Base-by-base conservation (phyloP, 2,113 vertebrate species). In the Perca schrenkii region DNA sequence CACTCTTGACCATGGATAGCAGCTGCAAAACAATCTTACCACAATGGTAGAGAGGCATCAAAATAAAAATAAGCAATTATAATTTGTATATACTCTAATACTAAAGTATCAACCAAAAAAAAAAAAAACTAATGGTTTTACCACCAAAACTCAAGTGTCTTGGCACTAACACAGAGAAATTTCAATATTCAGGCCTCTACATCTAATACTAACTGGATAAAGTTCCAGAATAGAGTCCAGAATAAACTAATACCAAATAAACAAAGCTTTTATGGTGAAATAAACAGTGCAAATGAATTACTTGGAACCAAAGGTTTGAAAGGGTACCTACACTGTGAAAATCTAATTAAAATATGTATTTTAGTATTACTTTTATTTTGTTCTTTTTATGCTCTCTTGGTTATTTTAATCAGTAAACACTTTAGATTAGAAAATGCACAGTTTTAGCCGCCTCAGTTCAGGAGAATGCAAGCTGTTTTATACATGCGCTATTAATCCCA, bases 401-500 rank as follows among this genome's bases (percentile, higher is more conserved):
- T 63, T 77, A 47, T 54, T 63, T 3, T 73, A 66, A 76, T 67
- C 14, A 65, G 62, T 22, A 36, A 63, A 78, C 77, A 60, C 31
- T n/a, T 74, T 28, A 22, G 21, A 53, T 75, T 56, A 71, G 43
- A 79, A 71, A 71, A 65, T 11, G 34, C 28, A 56, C 21, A 49
- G 17, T 61, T 53, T 40, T 54, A 22, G 64, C 56, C n/a, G 34
- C 66, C 13, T 74, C 22, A 15, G 16, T 78, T 72, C 21, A 72
- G 54, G 10, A 60, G 58, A 60, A 56, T 53, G 53, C 25, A 78
- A 67, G 53, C 61, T 77, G 80, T 70, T 77, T 86, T 4, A 75
- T 66, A 47, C 36, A 65, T 77, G 77, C 58, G 3, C 80, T 70
- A 64, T 89, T 89, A 62, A 61, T 75, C 61, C 36, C 28, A 58